Conservation (phyloP, 2,797 vertebrate species). For the Cheirogaleus major region DNA sequence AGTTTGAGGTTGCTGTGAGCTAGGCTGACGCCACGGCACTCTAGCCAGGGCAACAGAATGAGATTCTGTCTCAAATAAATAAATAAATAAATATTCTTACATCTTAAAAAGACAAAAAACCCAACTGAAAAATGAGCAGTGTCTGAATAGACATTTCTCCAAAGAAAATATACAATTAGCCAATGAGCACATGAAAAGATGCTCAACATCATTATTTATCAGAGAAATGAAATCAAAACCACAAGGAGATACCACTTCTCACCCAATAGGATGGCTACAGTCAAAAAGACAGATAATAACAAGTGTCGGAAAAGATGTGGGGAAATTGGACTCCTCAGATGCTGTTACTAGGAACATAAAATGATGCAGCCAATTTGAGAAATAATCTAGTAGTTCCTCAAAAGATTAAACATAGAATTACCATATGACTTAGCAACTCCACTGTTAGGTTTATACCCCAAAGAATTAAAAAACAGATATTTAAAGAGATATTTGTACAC, state of each 20-base stretch:
- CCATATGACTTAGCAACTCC: background rate
- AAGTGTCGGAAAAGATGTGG: background rate
- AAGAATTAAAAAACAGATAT: background rate
- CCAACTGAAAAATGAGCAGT: background rate
- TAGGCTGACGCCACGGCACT: no score
- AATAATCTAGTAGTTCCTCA: background rate
- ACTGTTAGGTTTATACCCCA: background rate
- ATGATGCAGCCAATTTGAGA: background rate
- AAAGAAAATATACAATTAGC: background rate
- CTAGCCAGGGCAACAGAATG: no score
- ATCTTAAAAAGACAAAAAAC: background rate
- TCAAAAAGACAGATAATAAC: background rate
- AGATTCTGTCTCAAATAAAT: no score
- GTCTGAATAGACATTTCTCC: background rate
- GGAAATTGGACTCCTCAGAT: background rate
- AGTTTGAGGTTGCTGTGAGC: no score
- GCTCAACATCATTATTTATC: background rate
- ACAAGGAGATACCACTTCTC: background rate
- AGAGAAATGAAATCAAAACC: background rate
- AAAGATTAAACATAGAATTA: background rate
- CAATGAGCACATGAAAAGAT: background rate
- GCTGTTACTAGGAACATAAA: background rate
- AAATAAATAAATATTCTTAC: background rate
- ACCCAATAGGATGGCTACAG: background rate
- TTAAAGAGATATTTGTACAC: background rate